Evolutionary conservation across 2,888 invertebrate species (phyloP).

Genomic region (Cecidostiba fungosa): DNA sequence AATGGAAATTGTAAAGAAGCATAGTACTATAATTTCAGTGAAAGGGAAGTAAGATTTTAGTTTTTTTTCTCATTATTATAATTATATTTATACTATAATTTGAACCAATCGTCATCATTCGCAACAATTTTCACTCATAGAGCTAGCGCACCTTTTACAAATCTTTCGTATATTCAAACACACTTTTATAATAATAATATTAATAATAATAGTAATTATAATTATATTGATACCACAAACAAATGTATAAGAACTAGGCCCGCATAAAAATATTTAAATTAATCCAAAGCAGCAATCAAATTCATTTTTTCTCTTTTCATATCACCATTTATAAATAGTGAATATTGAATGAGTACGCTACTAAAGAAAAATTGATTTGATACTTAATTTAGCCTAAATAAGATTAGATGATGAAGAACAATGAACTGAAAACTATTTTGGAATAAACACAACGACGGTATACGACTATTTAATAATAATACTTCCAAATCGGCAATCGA

Average conservation of each 20-base stretch:
- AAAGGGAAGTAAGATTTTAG: constrained; percentile 60
- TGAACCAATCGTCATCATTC: constrained; percentile 59
- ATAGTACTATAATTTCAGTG: constrained; percentile 73
- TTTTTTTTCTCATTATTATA: constrained; percentile 53
- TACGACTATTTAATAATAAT: constrained; percentile 61
- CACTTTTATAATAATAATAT: constrained; percentile 49
- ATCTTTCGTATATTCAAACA: constrained; percentile 66
- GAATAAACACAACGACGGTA: constrained; percentile 59
- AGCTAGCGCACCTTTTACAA: constrained; percentile 63
- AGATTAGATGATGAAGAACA: constrained; percentile 37
- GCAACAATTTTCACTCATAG: constrained; percentile 57
- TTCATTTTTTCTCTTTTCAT: constrained; percentile 39
- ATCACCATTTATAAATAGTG: constrained; percentile 43
- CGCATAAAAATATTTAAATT: constrained; percentile 62
- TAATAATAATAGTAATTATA: constrained; percentile 66
- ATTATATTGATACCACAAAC: constrained; percentile 67
- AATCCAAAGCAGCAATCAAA: constrained; percentile 54
- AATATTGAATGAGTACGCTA: constrained; percentile 37
- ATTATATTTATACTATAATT: constrained; percentile 63
- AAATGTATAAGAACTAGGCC: constrained; percentile 74
- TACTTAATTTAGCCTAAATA: constrained; percentile 11
- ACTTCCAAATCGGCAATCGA: constrained; percentile 62
- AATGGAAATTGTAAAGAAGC: constrained; percentile 61
- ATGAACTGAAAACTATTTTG: constrained; percentile 57
- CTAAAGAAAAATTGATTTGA: constrained; percentile 34